Conservation (phyloP, 2,113 vertebrate species). For the Eulemur macaco region DNA sequence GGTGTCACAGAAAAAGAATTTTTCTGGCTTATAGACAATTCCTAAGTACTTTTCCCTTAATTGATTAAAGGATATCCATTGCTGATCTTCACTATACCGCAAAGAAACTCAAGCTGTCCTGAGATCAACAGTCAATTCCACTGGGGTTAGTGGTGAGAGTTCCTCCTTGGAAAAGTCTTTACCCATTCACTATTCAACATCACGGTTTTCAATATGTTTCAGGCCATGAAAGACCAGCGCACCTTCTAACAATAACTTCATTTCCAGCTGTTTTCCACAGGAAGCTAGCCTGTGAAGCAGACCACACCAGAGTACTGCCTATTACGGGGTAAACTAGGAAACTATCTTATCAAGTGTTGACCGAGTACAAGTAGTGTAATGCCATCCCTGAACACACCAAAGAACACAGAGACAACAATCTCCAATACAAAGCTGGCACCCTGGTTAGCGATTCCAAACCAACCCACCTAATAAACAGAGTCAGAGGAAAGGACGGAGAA, state of each 20-base stretch:
- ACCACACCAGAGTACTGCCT: background rate
- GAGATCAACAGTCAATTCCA: background rate
- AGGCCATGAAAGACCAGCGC: background rate
- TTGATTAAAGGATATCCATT: background rate
- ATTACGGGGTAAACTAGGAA: background rate
- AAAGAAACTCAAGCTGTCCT: background rate
- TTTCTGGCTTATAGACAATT: background rate
- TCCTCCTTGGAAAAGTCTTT: background rate
- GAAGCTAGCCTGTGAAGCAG: background rate
- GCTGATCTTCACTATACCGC: background rate
- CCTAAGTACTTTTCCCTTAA: background rate
- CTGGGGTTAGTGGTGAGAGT: background rate
- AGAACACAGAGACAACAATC: background rate
- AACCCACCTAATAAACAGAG: background rate
- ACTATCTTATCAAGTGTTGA: background rate
- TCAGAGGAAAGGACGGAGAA: background rate
- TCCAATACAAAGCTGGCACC: background rate
- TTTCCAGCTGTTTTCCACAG: background rate
- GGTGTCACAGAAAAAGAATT: background rate
- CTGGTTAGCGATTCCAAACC: background rate
- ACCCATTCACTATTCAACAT: background rate
- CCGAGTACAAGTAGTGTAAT: background rate
- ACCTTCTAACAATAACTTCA: background rate
- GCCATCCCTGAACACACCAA: background rate
- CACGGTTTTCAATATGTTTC: background rate